phyloP scores from a whole-genome alignment of 2,888 invertebrate species.

The Microplitis manilae region DNA sequence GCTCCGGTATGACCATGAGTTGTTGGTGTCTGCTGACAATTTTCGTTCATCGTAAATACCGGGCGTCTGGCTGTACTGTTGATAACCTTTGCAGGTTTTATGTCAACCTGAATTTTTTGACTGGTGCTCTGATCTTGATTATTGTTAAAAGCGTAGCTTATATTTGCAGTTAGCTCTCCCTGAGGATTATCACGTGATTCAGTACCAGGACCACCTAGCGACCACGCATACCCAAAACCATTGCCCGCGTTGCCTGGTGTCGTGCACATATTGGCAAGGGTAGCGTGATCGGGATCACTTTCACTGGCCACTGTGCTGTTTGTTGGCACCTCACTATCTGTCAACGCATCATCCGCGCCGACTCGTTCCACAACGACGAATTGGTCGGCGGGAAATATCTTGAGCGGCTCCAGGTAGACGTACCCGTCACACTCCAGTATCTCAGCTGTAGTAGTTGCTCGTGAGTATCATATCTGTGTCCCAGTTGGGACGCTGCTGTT shows the following conservation, averaged over 20 bases:
- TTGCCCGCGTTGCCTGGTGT: constrained; percentile 69
- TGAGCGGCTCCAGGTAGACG: constrained; percentile 67
- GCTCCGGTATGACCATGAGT: constrained; percentile 64
- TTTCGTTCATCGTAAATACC: constrained; percentile 69
- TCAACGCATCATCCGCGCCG: constrained; percentile 67
- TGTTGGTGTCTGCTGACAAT: constrained; percentile 65
- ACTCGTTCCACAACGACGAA: constrained; percentile 68
- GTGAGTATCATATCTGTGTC: constrained; percentile 61
- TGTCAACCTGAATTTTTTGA: constrained; percentile 69
- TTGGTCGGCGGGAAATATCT: constrained; percentile 70
- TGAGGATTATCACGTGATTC: constrained; percentile 67
- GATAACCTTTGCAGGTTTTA: constrained; percentile 66
- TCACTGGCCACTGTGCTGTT: constrained; percentile 50
- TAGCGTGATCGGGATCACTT: constrained; percentile 57
- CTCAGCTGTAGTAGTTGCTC: constrained; percentile 54
- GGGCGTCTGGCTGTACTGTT: constrained; percentile 64
- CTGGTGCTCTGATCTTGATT: constrained; percentile 69
- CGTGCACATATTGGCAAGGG: constrained; percentile 69
- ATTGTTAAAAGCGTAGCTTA: constrained; percentile 69
- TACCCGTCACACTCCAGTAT: constrained; percentile 71
- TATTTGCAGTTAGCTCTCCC: constrained; percentile 65
- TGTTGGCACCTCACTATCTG: constrained; percentile 52
- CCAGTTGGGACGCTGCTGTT: constrained; percentile 46
- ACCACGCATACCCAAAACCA: constrained; percentile 70
- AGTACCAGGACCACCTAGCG: constrained; percentile 67